These are phyloP conservation scores for Hydropsyche betteni DNA, from an alignment of 2,888 invertebrate species.

Conservation along the genomic window DNA sequence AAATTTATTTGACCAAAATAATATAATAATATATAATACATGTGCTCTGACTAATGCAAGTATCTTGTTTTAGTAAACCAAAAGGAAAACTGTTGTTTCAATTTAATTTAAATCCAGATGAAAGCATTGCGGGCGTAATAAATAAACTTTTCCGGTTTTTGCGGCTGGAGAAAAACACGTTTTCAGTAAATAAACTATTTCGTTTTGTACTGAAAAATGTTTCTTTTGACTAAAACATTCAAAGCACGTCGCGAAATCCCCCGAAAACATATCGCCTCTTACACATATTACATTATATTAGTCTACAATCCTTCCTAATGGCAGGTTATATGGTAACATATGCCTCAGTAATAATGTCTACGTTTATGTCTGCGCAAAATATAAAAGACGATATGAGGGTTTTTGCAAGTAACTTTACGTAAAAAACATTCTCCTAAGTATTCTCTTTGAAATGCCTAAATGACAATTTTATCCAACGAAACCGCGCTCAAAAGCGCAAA, in stretches of 20 bases:
- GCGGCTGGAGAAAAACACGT: too few species aligned
- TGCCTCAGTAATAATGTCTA: constrained; percentile 9
- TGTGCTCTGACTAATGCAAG: too few species aligned
- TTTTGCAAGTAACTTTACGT: constrained; percentile 9
- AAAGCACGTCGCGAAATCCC: constrained; percentile 1
- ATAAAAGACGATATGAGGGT: neutral
- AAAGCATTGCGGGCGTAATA: too few species aligned
- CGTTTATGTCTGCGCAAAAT: neutral
- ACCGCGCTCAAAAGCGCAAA: neutral
- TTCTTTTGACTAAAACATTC: neutral
- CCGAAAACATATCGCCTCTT: neutral
- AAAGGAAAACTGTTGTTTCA: too few species aligned
- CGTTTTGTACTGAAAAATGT: too few species aligned
- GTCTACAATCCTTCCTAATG: constrained; percentile 4
- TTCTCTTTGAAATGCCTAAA: constrained; percentile 27
- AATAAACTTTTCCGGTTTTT: too few species aligned
- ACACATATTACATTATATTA: neutral
- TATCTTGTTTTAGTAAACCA: too few species aligned
- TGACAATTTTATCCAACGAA: constrained; percentile 19
- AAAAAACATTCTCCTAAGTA: constrained; percentile 12
- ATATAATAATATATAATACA: too few species aligned
- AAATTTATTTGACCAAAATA: too few species aligned
- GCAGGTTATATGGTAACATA: constrained; percentile 10
- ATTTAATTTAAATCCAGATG: too few species aligned
- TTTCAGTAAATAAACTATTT: too few species aligned